Evolutionary conservation across 2,113 vertebrate species (phyloP).

Genomic region (Heterotis niloticus): DNA sequence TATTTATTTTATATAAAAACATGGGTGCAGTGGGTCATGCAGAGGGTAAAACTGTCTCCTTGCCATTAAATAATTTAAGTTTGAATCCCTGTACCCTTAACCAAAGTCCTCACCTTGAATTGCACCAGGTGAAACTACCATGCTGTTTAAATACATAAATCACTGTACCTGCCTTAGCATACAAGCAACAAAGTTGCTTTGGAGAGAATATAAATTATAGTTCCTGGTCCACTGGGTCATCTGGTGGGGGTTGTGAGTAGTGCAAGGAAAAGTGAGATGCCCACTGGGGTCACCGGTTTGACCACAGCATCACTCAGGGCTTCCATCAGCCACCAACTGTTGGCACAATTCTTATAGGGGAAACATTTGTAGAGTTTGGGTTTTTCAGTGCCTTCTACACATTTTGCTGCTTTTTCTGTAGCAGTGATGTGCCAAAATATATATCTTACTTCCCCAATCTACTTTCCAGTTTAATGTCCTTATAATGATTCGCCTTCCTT

Average conservation of each 20-base stretch:
- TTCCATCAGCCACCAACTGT: not conserved
- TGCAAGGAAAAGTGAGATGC: not conserved
- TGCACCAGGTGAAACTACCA: no score
- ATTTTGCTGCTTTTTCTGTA: not conserved
- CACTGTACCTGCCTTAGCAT: no score
- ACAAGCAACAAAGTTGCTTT: no score
- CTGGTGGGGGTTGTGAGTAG: conserved; percentile 5
- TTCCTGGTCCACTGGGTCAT: not conserved
- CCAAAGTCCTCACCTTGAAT: no score
- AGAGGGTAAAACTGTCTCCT: no score
- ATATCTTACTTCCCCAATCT: not conserved
- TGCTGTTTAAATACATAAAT: no score
- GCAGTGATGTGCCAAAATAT: not conserved
- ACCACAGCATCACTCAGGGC: not conserved
- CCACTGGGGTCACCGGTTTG: not conserved
- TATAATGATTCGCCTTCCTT: no score
- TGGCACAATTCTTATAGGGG: not conserved
- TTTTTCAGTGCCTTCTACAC: not conserved
- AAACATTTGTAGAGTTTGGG: not conserved
- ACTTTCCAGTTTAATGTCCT: not conserved
- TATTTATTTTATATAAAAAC: no score
- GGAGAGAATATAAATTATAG: no score
- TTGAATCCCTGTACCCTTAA: no score
- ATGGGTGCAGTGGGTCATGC: no score
- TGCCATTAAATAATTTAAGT: no score